Percentiles rank a stretch among this genome's conserved stretches.
Conservation (phyloP, 2,113 vertebrate species). For the Halichoerus grypus region DNA sequence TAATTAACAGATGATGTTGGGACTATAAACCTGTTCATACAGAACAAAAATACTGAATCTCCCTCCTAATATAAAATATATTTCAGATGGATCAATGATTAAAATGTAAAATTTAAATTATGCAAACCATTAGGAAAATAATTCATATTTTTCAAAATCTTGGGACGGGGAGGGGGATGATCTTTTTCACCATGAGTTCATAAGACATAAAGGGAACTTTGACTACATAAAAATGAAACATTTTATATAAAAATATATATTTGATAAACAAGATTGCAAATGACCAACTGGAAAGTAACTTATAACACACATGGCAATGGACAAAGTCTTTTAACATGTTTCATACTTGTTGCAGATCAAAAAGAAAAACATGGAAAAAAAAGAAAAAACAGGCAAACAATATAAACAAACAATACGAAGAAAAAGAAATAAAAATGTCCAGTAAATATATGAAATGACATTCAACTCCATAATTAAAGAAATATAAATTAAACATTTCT, state of each 20-base stretch:
- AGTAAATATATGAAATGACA: conserved; percentile 21
- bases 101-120: conserved; percentile 11
- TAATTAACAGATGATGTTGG: background rate
- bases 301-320: background rate
- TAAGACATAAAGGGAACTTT: background rate
- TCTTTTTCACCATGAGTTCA: background rate
- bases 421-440: background rate
- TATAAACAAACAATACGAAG: background rate
- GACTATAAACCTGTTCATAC: background rate
- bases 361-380: background rate
- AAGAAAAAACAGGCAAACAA: background rate
- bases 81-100: background rate
- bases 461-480: background rate
- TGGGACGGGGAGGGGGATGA: background rate
- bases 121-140: background rate
- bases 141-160: conserved; percentile 17
- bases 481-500: background rate
- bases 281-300: background rate
- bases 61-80: background rate
- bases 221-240: conserved; percentile 16
- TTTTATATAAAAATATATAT: conserved; percentile 9
- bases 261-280: conserved; percentile 28
- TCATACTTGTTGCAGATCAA: background rate
- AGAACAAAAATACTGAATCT: background rate
- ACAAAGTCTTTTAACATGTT: background rate